phyloP scores from a whole-genome alignment of 2,113 vertebrate species.

The Protobothrops mucrosquamatus region DNA sequence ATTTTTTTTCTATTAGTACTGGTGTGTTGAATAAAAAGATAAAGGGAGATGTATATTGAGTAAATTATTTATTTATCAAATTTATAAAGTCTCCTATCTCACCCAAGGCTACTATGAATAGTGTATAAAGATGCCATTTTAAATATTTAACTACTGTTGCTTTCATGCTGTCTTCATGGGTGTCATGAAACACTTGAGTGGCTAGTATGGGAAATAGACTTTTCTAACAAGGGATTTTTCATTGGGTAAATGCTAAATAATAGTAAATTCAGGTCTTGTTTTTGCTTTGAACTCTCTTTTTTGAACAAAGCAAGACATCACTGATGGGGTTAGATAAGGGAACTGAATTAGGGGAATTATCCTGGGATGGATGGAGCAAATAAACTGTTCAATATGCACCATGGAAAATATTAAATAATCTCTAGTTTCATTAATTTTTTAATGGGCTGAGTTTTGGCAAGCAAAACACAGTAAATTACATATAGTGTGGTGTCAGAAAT shows the following conservation, averaged over 20 bases:
- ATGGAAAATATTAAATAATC: not conserved
- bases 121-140: not conserved
- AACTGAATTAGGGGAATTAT: no score
- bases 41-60: not conserved
- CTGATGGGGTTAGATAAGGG: no score
- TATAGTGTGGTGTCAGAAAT: not conserved
- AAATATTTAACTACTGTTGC: not conserved
- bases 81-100: no score
- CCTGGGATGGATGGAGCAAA: not conserved
- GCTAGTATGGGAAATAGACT: not conserved
- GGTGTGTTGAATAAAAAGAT: not conserved
- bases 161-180: not conserved
- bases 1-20: not conserved
- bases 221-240: not conserved
- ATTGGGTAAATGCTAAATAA: no score
- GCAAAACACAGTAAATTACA: not conserved
- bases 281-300: not conserved
- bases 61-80: not conserved
- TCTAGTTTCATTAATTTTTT: not conserved
- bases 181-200: not conserved
- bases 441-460: not conserved
- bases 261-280: not conserved
- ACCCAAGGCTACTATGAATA: not conserved
- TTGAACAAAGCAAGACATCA: no score
- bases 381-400: not conserved